Evolutionary conservation across 2,113 vertebrate species (phyloP), one percentile per base, ranked within the genome.

Genomic region (Synodontis membranacea): DNA sequence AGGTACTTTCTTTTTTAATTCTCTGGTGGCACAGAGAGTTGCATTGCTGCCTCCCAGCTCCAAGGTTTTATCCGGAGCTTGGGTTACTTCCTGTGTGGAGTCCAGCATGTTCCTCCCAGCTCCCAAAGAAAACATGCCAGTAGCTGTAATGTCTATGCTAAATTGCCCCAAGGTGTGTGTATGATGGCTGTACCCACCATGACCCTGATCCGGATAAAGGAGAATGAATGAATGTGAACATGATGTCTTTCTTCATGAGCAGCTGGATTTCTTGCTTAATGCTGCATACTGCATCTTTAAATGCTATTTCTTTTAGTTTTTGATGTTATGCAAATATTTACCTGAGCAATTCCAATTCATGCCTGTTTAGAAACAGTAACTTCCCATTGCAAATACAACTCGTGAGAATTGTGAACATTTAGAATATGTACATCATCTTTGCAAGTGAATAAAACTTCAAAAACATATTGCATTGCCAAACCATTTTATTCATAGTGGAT

Each of bases 401-500:
- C 21, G 44, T 50, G n/a, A 58, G 31, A 23, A 42, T 42, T 60
- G 37, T 37, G n/a, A 84, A 72, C 5, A 37, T 9, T 64, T 48
- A 9, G 23, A 34, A 37, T 15, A 54, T 9, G 39, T 31, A 23
- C 15, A 19, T 31, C 12, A 1, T 42, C 3, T 42, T 68, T 48
- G 12, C 21, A 19, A 48, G 12, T 23, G 17, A 82, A 82, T 60
- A 25, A 42, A 62, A 54, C 66, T 34, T 86, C 74, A 58, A 14
- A 66, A 80, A 42, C 66, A 0, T 66, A 28, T 39, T 68, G 64
- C 70, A 28, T 46, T 14, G 42, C 48, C 12, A 52, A 79, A 72
- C 9, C 28, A 58, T 54, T 86, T 86, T 86, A 86, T 86, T 86
- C 44, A n/a, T 39, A 79, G 5, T 74, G 28, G n/a, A 46, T 72